Evolutionary conservation across 2,888 invertebrate species (phyloP).

Genomic region (Drosophila barbarae): DNA sequence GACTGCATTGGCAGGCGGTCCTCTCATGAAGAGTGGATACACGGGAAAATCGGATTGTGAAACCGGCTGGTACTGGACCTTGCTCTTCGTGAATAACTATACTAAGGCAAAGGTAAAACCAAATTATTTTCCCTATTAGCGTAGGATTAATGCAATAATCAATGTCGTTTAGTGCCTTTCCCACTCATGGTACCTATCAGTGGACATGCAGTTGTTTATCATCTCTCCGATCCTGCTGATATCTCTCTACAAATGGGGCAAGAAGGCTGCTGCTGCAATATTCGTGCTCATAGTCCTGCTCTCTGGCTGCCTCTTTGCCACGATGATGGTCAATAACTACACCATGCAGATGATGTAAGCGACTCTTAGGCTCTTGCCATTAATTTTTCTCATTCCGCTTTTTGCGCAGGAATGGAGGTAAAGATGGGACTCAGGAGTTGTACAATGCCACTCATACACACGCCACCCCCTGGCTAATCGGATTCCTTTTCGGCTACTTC

Average conservation of each 20-base stretch:
- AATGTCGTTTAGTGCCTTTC: conserved; percentile 78
- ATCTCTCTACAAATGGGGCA: conserved; percentile 78
- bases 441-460: conserved; percentile 49
- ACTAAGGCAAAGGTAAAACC: background rate
- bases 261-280: conserved; percentile 55
- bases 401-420: background rate
- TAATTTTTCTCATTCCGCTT: background rate
- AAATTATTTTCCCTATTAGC: background rate
- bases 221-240: conserved; percentile 81
- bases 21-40: conserved; percentile 13
- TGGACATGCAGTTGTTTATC: conserved; percentile 82
- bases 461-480: conserved; percentile 69
- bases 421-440: conserved; percentile 1
- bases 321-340: conserved; percentile 63
- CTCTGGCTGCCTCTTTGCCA: conserved; percentile 64
- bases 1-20: conserved; percentile 64
- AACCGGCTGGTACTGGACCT: conserved; percentile 77
- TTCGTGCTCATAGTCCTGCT: conserved; percentile 59
- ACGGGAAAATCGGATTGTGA: conserved; percentile 65
- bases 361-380: background rate
- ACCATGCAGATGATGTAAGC: conserved; percentile 45
- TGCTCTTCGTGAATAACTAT: conserved; percentile 80
- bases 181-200: conserved; percentile 82
- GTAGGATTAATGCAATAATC: background rate
- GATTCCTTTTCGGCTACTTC: conserved; percentile 67